phyloP scores from a whole-genome alignment of 2,888 invertebrate genomes.

The Agrotis puta region DNA sequence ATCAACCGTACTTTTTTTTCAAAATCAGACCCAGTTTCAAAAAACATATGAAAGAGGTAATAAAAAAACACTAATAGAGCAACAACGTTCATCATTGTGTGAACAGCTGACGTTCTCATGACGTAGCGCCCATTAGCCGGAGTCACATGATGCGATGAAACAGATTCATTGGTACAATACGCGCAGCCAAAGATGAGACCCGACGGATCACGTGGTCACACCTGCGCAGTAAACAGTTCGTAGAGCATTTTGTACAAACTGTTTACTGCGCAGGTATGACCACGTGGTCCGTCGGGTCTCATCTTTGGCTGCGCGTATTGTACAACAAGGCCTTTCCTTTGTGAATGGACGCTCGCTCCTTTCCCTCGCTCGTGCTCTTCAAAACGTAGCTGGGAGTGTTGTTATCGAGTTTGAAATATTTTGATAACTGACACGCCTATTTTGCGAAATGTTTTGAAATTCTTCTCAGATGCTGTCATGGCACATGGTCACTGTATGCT shows the following conservation, averaged over 20 bases:
- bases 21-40: slow-evolving; percentile 15
- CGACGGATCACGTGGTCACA: too few species aligned
- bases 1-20: background rate
- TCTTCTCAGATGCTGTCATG: background rate
- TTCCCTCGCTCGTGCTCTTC: slow-evolving; percentile 53
- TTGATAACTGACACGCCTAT: slow-evolving; percentile 26
- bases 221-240: too few species aligned
- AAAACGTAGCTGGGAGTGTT: background rate
- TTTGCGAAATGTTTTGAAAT: background rate
- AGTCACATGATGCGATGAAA: slow-evolving; percentile 56
- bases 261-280: too few species aligned
- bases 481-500: too few species aligned
- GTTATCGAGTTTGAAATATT: slow-evolving; percentile 33
- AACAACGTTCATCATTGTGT: slow-evolving; percentile 39
- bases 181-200: too few species aligned
- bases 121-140: slow-evolving; percentile 36
- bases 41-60: background rate
- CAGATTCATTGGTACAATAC: slow-evolving; percentile 26
- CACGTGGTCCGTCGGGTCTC: too few species aligned
- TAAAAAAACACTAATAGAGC: slow-evolving; percentile 18
- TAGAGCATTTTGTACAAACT: too few species aligned
- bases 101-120: slow-evolving; percentile 41
- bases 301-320: too few species aligned
- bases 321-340: slow-evolving; percentile 62
- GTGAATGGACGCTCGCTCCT: slow-evolving; percentile 59